phyloP scores from a whole-genome alignment of 2,797 vertebrate genomes.

The Scolopax rusticola region DNA sequence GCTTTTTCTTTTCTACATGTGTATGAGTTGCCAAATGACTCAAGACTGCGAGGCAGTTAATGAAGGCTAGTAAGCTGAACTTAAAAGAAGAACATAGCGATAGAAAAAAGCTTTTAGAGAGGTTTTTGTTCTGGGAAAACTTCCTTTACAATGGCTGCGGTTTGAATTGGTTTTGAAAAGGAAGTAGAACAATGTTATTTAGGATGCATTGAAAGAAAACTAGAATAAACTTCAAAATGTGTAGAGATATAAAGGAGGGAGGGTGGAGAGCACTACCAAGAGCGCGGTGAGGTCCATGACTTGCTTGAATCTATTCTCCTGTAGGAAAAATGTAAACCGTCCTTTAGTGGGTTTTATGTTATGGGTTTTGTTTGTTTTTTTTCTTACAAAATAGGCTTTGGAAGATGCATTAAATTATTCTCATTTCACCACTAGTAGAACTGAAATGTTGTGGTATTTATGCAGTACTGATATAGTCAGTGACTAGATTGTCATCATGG shows the following conservation, averaged over 20 bases:
- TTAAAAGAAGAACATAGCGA: background rate
- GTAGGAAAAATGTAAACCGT: background rate
- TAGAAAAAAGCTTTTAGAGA: background rate
- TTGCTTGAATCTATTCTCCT: background rate
- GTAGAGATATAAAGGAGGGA: background rate
- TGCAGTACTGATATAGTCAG: background rate
- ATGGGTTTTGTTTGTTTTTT: background rate
- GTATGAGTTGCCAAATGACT: background rate
- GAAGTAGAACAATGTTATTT: background rate
- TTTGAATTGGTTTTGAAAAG: background rate
- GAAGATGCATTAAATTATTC: background rate
- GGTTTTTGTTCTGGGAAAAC: background rate
- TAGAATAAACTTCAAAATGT: background rate
- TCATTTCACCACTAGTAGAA: background rate
- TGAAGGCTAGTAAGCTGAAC: conserved; percentile 17
- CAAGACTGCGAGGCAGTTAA: conserved; percentile 7
- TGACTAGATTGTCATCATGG: background rate
- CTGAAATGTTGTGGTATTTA: background rate
- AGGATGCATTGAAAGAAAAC: background rate
- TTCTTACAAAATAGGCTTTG: background rate
- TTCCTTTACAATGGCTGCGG: background rate
- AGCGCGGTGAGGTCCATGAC: background rate
- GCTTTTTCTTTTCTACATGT: conserved; percentile 1
- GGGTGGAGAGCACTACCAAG: background rate
- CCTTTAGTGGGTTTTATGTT: background rate